Evolutionary conservation across 2,797 vertebrate genomes (phyloP), one percentile per base, ranked within the genome.

Genomic region (Netta rufina): DNA sequence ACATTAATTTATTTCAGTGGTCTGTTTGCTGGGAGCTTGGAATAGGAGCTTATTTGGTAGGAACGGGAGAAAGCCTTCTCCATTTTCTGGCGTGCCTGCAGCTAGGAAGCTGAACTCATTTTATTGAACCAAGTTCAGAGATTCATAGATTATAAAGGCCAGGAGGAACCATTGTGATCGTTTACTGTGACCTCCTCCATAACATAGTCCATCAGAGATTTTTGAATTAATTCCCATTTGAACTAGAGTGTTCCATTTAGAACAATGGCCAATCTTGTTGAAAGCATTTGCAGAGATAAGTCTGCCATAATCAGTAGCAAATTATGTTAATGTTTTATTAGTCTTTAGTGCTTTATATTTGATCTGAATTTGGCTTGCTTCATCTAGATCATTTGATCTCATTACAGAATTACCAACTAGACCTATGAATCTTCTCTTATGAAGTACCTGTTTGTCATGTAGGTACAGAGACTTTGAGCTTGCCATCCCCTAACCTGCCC

Each of bases 251-350:
- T 93, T 89, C n/a, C 32, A 53, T 72, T 92, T 95, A 93, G 70
- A 84, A 83, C 89, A 93, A 91, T 47, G 83, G 61, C 79, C 61
- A 83, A 62, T 87, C 82, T 75, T 87, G 28, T 89, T 91, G 84
- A 92, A 94, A 92, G 65, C 45, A 28, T 87, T 89, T 85, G 79
- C 38, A 86, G 85, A 84, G 84, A 80, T 65, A 78, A 60, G 41
- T 53, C 89, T 92, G 36, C 45, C 58, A 72, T 61, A 94, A 94
- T 91, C 83, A 72, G 76, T 38, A 75, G 76, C 36, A 94, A 87
- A 89, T 93, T 85, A 91, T 91, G 90, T 89, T 69, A 91, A 77
- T 87, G 65, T 89, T 95, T 85, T 77, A 92, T 92, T 96, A 85
- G 53, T 84, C 49, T 89, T 54, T 69, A 90, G 65, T 89, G 54